Evolutionary conservation across 2,888 invertebrate genomes (phyloP).

Genomic region (Drosophila monieri): DNA sequence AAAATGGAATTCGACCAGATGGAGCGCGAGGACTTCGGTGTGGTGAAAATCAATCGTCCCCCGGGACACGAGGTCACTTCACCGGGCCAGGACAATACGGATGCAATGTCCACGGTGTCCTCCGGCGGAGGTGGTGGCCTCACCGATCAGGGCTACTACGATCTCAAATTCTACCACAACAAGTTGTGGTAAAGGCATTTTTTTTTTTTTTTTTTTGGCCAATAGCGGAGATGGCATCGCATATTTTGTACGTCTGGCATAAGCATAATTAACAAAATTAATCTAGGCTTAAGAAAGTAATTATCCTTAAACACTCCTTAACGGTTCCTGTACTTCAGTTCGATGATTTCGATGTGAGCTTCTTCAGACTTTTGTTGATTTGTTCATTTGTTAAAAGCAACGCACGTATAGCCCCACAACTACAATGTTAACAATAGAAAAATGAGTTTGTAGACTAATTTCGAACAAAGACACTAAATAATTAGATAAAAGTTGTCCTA

Average conservation of each 20-base stretch:
- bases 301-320: slow-evolving; percentile 29
- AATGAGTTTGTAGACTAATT: slow-evolving; percentile 15
- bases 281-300: slow-evolving; percentile 56
- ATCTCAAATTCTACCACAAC: slow-evolving; percentile 91
- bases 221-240: slow-evolving; percentile 28
- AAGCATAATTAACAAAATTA: slow-evolving; percentile 51
- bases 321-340: slow-evolving; percentile 68
- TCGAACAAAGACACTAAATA: too few relatives aligned
- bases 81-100: slow-evolving; percentile 76
- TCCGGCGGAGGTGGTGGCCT: slow-evolving; percentile 84
- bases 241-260: slow-evolving; percentile 64
- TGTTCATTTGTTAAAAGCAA: slow-evolving; percentile 73
- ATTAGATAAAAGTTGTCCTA: slow-evolving; percentile 5
- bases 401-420: slow-evolving; percentile 54
- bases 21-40: slow-evolving; percentile 81
- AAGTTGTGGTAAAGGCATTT: slow-evolving; percentile 87
- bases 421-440: slow-evolving; percentile 13
- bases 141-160: slow-evolving; percentile 89
- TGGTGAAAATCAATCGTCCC: slow-evolving; percentile 82
- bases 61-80: slow-evolving; percentile 71
- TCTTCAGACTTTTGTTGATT: slow-evolving; percentile 58
- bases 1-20: slow-evolving; percentile 84
- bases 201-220: too few relatives aligned
- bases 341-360: slow-evolving; percentile 52
- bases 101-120: slow-evolving; percentile 81